These are phyloP conservation scores for Sebastes itinus DNA, from an alignment of 2,797 vertebrate species.

Conservation along the genomic window DNA sequence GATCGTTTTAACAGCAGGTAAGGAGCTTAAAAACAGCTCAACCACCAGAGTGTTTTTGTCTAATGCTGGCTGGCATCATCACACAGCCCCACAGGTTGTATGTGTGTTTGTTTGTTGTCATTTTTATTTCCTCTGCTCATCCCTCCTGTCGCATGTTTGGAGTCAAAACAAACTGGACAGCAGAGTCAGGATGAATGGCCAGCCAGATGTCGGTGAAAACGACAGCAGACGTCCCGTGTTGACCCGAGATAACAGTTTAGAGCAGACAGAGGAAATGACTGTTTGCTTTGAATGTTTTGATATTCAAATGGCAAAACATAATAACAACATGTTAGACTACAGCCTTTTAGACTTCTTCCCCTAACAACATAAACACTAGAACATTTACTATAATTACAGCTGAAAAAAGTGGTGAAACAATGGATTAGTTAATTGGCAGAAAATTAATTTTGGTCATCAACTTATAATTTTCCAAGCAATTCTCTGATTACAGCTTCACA, in stretches of 20 bases:
- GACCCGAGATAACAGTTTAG: slow-evolving; percentile 42
- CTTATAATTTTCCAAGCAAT: neutral
- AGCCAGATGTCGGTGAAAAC: slow-evolving; percentile 60
- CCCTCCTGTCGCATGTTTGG: slow-evolving; percentile 67
- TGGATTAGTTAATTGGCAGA: neutral
- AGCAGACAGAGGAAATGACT: slow-evolving; percentile 30
- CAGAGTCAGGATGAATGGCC: slow-evolving; percentile 53
- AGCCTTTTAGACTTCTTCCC: neutral
- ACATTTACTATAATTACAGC: neutral
- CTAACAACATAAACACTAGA: neutral
- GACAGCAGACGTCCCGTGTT: slow-evolving; percentile 21
- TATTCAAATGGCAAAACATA: neutral
- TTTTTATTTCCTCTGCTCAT: slow-evolving; percentile 43
- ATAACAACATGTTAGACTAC: neutral
- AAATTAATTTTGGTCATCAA: neutral
- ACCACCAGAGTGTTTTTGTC: neutral
- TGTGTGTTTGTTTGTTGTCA: slow-evolving; percentile 68
- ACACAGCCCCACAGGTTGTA: slow-evolving; percentile 29
- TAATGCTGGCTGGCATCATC: slow-evolving; percentile 34
- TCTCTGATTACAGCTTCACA: neutral
- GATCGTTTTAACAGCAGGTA: slow-evolving; percentile 27
- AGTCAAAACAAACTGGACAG: slow-evolving; percentile 71
- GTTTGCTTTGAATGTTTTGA: slow-evolving; percentile 12
- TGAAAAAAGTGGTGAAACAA: neutral
- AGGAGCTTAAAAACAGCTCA: slow-evolving; percentile 20